Base-by-base conservation (phyloP, 2,888 invertebrate species). In the Thera britannica region DNA sequence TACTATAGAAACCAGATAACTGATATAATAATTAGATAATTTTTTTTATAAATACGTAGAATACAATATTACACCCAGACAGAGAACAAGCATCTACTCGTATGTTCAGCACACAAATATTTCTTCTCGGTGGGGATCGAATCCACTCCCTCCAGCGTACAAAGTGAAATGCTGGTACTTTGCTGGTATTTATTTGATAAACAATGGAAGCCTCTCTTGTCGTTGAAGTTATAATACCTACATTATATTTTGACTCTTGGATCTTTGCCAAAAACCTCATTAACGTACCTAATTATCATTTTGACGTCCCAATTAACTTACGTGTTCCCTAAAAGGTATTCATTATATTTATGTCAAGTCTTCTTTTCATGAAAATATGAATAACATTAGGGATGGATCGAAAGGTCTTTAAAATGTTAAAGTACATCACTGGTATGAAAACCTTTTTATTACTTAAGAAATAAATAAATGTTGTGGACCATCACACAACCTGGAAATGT, bases 231-330 rank as follows among this genome's bases (percentile, higher is more conserved):
- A 44, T 41, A 62, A 54, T 44, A 46, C 44, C 44, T 62, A 44
- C 46, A 38, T 2, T 46, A 46, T 23, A 23, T 23, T 23, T 23
- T 56, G 36, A 55, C 55, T 60, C 41, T 61, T 55, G 61, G 41
- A 58, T 58, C 64, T 57, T 61, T 66, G 56, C 41, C 36, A 56
- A 61, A 44, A 61, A 61, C 61, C 67, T 60, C 67, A 67, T 67
- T 67, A 58, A 60, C 59, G 44, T 56, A 51, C 56, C 59, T 60
- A 63, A 64, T 64, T 68, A 68, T 68, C 51, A 60, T 60, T 57
- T 60, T 52, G 68, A 62, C 67, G 59, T 59, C n/a, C 55, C 23
- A 60, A 63, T 63, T 67, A 67, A 57, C 52, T 58, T 51, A 61
- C 59, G n/a, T 41, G 36, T 62, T 59, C 54, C 62, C 52, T 62